Conservation (phyloP, 2,888 invertebrate species). For the Amorpha juglandis region DNA sequence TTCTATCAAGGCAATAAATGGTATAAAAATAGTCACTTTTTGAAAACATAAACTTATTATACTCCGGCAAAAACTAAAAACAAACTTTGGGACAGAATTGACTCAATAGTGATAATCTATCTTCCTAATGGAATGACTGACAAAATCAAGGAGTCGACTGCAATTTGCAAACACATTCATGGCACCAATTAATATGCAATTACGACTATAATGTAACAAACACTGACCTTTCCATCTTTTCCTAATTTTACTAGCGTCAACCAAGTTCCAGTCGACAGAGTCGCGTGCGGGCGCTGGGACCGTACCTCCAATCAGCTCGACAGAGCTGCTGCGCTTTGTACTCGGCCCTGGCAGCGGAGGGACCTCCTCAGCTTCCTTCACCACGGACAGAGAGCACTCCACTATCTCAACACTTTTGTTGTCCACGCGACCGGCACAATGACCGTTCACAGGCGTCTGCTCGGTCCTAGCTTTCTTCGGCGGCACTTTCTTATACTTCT, state of each 20-base stretch:
- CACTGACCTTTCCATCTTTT: constrained; percentile 78
- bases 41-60: too few species aligned
- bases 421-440: constrained; percentile 53
- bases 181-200: too few species aligned
- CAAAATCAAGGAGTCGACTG: too few species aligned
- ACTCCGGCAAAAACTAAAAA: too few species aligned
- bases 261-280: constrained; percentile 78
- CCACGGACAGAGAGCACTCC: constrained; percentile 56
- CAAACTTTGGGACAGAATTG: too few species aligned
- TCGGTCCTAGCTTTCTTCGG: constrained; percentile 66
- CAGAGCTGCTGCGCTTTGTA: constrained; percentile 69
- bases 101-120: too few species aligned
- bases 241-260: constrained; percentile 83
- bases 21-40: too few species aligned
- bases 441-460: constrained; percentile 61
- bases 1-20: too few species aligned
- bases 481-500: constrained; percentile 68
- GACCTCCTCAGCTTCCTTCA: constrained; percentile 55
- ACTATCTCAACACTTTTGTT: constrained; percentile 75
- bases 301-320: constrained; percentile 74
- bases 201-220: constrained; percentile 23
- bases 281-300: constrained; percentile 75
- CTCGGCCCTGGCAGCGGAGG: constrained; percentile 66
- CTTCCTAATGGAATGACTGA: too few species aligned
- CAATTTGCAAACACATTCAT: too few species aligned